Evolutionary conservation across 1,140 invertebrate species (phyloP), one percentile per base, ranked within the genome.

Genomic region (Sarcophaga bullata): DNA sequence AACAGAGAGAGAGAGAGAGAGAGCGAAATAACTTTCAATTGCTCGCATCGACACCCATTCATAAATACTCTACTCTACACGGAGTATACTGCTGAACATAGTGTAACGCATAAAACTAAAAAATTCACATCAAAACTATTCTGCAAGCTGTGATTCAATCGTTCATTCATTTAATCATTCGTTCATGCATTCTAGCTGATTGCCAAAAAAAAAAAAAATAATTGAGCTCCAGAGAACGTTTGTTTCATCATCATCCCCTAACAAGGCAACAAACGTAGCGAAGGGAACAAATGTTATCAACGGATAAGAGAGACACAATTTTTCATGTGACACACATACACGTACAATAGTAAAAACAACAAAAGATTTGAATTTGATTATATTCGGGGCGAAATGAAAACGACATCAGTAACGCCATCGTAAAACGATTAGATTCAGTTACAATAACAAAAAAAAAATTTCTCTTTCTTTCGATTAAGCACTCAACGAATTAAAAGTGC

Each of bases 371-470:
- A 68, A 17, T 19, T 68, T 19, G 62, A 37, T 37, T 37, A 37
- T 4, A 37, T 37, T 37, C 25, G 25, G 25, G 25, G 25, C 25
- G n/a, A 68, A 58, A 68, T 19, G 19, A 19, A 68, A 68, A 68
- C 62, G 17, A 25, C 62, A 68, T 68, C 62, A 68, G 62, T 68
- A 68, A 68, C 62, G 62, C 62, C 62, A 68, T 68, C 62, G 62
- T 68, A 68, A 68, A 68, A 68, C 62, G 62, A 68, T 68, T 68
- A 68, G 62, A 68, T 68, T 68, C 62, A 68, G 62, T 68, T 68
- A 68, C 62, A 68, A 68, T 68, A 25, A 6, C 17, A 9, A 17
- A n/a, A 68, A 68, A 68, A 68, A 15, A 58, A 37, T 2, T 37
- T 37, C 4, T 37, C 4, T 4, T 37, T 37, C 1, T 37, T 37